Evolutionary conservation across 2,113 vertebrate genomes (phyloP).

Genomic region (Hippocampus guttulatus): DNA sequence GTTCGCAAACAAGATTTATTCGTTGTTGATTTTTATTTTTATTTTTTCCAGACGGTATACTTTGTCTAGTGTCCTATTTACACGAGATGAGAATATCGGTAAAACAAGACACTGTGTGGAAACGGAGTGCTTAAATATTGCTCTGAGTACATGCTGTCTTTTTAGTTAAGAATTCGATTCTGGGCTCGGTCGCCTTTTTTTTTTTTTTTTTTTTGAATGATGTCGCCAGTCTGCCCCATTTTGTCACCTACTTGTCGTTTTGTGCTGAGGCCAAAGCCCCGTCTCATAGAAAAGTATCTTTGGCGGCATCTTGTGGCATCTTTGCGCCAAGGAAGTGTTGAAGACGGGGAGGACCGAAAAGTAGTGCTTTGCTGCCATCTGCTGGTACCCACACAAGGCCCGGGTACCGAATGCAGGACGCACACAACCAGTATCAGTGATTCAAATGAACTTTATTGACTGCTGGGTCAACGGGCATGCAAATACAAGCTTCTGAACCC

Average conservation of each 20-base stretch:
- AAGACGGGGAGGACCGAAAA: not conserved
- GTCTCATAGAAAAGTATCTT: not conserved
- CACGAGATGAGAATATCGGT: conserved; percentile 25
- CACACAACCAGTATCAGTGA: conserved; percentile 37
- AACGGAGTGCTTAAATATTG: conserved; percentile 43
- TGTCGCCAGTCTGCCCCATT: not conserved
- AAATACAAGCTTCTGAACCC: conserved; percentile 77
- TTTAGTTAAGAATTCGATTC: not conserved
- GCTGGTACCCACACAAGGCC: not conserved
- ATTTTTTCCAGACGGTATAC: not conserved
- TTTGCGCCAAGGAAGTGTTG: no score
- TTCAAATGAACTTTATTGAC: conserved; percentile 79
- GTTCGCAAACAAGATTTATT: conserved; percentile 22
- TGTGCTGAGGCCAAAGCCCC: no score
- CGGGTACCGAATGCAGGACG: not conserved
- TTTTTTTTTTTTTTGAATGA: no score
- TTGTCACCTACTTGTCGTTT: no score
- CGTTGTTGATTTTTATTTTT: conserved; percentile 1
- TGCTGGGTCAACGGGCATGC: conserved; percentile 76
- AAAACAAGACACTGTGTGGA: conserved; percentile 29
- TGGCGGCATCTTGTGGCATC: not conserved
- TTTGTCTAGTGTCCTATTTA: conserved; percentile 30
- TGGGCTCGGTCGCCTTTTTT: no score
- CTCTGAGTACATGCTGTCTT: conserved; percentile 31
- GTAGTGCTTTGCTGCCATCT: not conserved